These are phyloP conservation scores for Gila robusta DNA, from an alignment of 2,797 vertebrate species.

Conservation along the genomic window DNA sequence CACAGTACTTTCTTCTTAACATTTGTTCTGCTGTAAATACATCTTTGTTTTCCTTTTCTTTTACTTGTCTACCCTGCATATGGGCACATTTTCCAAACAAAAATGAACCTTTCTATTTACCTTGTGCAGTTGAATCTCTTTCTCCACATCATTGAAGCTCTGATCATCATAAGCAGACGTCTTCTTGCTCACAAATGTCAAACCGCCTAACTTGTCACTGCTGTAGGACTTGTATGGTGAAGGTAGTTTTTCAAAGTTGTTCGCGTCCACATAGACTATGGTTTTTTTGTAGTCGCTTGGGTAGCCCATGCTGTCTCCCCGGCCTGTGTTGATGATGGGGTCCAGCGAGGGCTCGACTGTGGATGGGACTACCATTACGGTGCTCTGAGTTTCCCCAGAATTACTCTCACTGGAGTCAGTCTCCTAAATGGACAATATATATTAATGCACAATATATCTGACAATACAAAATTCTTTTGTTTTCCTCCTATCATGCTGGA, in stretches of 20 bases:
- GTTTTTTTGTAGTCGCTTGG: conserved; percentile 77
- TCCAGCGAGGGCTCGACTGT: conserved; percentile 66
- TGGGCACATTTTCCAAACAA: neutral
- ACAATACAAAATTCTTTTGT: neutral
- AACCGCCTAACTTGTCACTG: conserved; percentile 49
- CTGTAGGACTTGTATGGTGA: conserved; percentile 76
- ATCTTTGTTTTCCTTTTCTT: neutral
- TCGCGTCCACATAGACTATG: conserved; percentile 73
- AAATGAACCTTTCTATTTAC: conserved; percentile 61
- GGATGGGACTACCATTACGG: conserved; percentile 28
- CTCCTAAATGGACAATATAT: conserved; percentile 47
- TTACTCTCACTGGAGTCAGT: conserved; percentile 74
- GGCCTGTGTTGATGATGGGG: conserved; percentile 67
- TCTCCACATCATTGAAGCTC: conserved; percentile 78
- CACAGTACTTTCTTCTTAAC: neutral
- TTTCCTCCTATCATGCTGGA: neutral
- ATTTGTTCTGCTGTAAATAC: neutral
- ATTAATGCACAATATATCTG: neutral
- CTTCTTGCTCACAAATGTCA: conserved; percentile 69
- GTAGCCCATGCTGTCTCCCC: conserved; percentile 79
- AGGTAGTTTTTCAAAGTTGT: conserved; percentile 75
- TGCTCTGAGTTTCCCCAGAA: conserved; percentile 71
- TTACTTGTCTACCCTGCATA: neutral
- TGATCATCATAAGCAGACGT: conserved; percentile 63
- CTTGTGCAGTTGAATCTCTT: conserved; percentile 77